Base-by-base conservation (phyloP, 2,888 invertebrate species). In the Parasteatoda lunata region DNA sequence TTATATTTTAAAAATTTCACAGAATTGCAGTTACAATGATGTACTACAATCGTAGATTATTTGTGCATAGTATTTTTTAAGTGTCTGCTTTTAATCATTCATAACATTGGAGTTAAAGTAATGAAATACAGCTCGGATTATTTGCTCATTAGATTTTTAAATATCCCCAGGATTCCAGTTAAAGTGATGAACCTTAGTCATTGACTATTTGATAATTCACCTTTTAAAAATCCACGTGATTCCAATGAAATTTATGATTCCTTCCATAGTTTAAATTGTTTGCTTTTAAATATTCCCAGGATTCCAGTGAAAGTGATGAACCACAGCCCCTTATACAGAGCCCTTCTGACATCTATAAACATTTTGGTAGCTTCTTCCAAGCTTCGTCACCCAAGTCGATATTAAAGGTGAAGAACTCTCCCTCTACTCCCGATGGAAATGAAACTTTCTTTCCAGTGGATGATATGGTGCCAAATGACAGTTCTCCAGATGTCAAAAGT, bases 291-390 rank as follows among this genome's bases (percentile, higher is more conserved):
- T n/a, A n/a, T n/a, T 15, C 30, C 3, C 71, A 49, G 79, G 52
- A 54, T 48, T 49, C 72, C 5, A 66, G 8, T 11, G n/a, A 49
- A 51, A n/a, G 15, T 30, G 65, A 52, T 51, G 82, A 87, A 13
- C 47, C 48, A 3, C 85, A 70, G 9, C 76, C 78, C 8, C n/a
- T 73, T 8, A 83, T 88, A 30, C 79, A 83, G 30, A 88, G 88
- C 54, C 88, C 88, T 52, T 83, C 88, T 5, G 88, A 88, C 30
- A 88, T 88, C 64, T 88, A 88, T 48, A 79, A 79, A 51, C 79
- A 88, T 11, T 88, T 88, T 68, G 83, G 83, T 30, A 77, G 52
- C 54, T 80, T 77, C 54, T 80, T 86, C 48, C 85, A 76, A 7
- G 30, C 77, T 11, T 77, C 80, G 3, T 76, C 85, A 3, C 85